These are phyloP conservation scores for Loxodonta africana DNA, from an alignment of 2,113 vertebrate species.

Conservation along the genomic window DNA sequence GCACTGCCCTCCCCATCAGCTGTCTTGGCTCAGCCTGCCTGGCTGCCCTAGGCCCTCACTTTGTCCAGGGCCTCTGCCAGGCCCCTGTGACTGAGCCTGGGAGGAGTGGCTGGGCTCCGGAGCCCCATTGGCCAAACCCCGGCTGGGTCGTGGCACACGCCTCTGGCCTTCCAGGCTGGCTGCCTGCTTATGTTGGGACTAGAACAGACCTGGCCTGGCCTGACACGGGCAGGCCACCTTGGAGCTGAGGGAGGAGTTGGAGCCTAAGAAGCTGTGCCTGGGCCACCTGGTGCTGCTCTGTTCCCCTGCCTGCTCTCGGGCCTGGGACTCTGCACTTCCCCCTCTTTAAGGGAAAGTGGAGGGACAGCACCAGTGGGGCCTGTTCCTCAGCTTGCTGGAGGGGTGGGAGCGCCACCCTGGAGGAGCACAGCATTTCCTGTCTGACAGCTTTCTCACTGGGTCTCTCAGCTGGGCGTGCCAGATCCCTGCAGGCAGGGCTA, in stretches of 20 bases:
- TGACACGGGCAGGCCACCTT: not conserved
- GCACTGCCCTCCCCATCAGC: constrained; percentile 25
- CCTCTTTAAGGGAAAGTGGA: not conserved
- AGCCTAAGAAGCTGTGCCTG: not conserved
- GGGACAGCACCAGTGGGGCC: not conserved
- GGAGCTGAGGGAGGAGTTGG: not conserved
- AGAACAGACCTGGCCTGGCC: not conserved
- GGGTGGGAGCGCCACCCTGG: not conserved
- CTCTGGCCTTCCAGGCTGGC: constrained; percentile 48
- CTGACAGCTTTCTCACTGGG: not conserved
- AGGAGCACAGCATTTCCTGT: not conserved
- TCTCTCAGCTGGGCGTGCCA: not conserved
- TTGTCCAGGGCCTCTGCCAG: not conserved
- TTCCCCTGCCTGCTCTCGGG: fast-evolving
- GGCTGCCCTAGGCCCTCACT: not conserved
- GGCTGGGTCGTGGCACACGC: not conserved
- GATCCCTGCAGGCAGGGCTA: not conserved
- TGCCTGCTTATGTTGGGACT: constrained; percentile 13
- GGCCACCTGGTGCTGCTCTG: not conserved
- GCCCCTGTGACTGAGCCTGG: not conserved
- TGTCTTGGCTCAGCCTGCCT: constrained; percentile 19
- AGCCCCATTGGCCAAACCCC: constrained; percentile 56
- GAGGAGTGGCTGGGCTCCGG: constrained; percentile 58
- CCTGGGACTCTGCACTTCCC: not conserved
- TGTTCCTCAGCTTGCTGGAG: not conserved